Evolutionary conservation across 2,888 invertebrate genomes (phyloP), one percentile per base, ranked within the genome.

Genomic region (Lithophane ornitopus): DNA sequence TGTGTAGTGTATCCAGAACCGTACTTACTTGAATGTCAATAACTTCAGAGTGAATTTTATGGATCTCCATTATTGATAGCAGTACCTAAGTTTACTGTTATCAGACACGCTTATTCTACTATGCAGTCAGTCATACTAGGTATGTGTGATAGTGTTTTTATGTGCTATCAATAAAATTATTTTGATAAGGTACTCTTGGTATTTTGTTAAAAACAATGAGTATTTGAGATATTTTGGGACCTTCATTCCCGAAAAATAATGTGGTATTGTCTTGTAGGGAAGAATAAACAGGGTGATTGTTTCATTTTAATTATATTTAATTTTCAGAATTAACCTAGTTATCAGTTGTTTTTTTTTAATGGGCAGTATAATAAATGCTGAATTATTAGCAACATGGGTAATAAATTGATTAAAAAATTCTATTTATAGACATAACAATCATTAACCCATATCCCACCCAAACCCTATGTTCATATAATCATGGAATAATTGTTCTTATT

Each of bases 21-120:
- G 22, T 74, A 85, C 91, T 90, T 88, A 93, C 94, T 65, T 92
- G 91, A 63, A 89, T 78, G 65, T 92, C 82, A 70, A 90, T 78
- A 39, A 91, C 68, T 80, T 91, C 87, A 52, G 91, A 89, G 78
- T 91, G 89, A 65, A 90, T 87, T 85, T 85, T 86, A 85, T 85
- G 69, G 14, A 70, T 46, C 22, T 49, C 41, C 82, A 85, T 87
- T 34, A 62, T 59, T 65, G 46, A n/a, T 67, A 75, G 39, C 69
- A 16, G 63, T 41, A n/a, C 34, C 11, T 8, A 22, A 34, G 9
- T 44, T 22, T 65, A 75, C 70, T 74, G 62, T 66, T 80, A 78
- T 39, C 19, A 41, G 78, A 65, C 75, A 88, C 79, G 87, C 75
- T 63, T 59, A 81, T 84, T 86, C 76, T 69, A 78, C 41, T 44